These are phyloP conservation scores for Brachionus paranguensis DNA, from an alignment of 1,140 invertebrate genomes.

Conservation along the genomic window DNA sequence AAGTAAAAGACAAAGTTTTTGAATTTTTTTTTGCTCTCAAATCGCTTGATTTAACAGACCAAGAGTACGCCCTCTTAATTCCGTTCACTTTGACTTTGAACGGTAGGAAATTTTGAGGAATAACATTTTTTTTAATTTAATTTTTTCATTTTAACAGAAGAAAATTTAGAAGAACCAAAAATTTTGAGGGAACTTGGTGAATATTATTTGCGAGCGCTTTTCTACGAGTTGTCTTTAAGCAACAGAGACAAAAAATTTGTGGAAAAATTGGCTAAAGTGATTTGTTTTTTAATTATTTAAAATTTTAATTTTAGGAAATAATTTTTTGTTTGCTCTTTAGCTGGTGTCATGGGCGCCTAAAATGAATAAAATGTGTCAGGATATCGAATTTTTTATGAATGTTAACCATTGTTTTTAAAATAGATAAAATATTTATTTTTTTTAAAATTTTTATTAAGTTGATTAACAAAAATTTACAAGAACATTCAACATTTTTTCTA, in stretches of 20 bases:
- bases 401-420: neutral
- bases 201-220: slow-evolving; percentile 22
- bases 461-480: neutral
- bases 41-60: neutral
- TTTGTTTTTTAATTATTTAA: neutral
- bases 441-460: neutral
- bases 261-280: neutral
- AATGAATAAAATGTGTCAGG: slow-evolving; percentile 12
- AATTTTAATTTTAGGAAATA: neutral
- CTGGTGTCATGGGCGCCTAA: neutral
- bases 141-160: neutral
- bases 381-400: neutral
- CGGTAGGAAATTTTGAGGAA: neutral
- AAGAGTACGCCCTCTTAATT: neutral
- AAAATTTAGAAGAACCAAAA: neutral
- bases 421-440: neutral
- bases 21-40: slow-evolving; percentile 8
- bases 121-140: neutral
- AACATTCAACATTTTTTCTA: neutral
- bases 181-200: neutral
- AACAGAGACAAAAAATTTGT: neutral
- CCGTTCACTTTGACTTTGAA: neutral
- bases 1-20: neutral
- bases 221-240: neutral
- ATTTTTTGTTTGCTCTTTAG: neutral